These are phyloP conservation scores for Mus caroli DNA, from an alignment of 2,797 vertebrate genomes.

Conservation along the genomic window DNA sequence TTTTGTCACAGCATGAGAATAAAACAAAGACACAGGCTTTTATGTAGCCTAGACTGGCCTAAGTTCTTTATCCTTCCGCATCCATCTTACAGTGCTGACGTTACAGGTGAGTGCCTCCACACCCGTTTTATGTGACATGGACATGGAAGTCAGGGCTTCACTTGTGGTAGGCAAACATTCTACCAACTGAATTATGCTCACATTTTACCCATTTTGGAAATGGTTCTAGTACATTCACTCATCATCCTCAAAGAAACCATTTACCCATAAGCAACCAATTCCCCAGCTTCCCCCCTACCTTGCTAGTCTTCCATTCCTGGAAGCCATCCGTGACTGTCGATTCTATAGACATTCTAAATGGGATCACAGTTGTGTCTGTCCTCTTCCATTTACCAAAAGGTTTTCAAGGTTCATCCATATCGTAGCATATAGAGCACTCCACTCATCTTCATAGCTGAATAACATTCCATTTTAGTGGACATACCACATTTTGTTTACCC, in stretches of 20 bases:
- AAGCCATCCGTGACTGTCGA: background rate
- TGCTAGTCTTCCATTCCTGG: background rate
- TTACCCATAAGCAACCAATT: background rate
- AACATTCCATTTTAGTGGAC: slow-evolving; percentile 23
- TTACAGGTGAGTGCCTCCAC: background rate
- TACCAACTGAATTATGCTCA: background rate
- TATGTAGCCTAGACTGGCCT: background rate
- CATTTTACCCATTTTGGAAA: background rate
- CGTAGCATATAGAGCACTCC: background rate
- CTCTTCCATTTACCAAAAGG: slow-evolving; percentile 19
- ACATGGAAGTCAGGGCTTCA: background rate
- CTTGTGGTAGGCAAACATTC: background rate
- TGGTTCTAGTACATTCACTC: background rate
- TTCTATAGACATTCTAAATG: slow-evolving; percentile 15
- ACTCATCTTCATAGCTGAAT: slow-evolving; percentile 21
- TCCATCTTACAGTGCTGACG: background rate
- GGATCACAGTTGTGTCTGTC: background rate
- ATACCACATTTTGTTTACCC: background rate
- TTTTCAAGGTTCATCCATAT: slow-evolving; percentile 28
- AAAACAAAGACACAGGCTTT: background rate
- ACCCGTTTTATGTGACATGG: background rate
- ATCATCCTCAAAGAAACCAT: background rate
- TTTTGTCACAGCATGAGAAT: background rate
- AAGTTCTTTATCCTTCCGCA: too few species aligned
- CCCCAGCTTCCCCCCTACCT: background rate